Conservation (phyloP, 2,113 vertebrate species). For the Meriones unguiculatus region DNA sequence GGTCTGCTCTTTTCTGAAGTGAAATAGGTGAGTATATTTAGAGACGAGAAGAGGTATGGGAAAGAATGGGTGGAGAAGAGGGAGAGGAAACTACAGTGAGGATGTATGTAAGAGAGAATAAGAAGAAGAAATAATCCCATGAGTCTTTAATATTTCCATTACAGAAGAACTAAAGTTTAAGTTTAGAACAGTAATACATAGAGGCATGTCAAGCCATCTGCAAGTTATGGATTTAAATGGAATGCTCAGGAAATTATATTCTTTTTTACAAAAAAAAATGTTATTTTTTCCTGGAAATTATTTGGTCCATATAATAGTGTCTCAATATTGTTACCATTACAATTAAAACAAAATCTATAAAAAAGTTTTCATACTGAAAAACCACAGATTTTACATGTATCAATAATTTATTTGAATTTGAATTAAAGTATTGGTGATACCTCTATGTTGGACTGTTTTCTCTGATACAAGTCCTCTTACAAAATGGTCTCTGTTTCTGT, state of each 20-base stretch:
- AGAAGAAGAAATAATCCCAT: not conserved
- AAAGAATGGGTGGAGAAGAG: not conserved
- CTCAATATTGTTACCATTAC: not conserved
- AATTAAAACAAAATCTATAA: slow-evolving; percentile 23
- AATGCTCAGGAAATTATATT: not conserved
- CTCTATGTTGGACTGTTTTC: not conserved
- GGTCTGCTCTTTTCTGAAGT: not conserved
- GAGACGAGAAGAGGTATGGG: not conserved
- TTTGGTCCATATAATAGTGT: not conserved
- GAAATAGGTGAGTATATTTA: not conserved
- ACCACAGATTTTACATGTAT: not conserved
- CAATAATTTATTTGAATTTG: slow-evolving; percentile 24
- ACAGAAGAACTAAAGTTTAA: not conserved
- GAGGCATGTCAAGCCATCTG: not conserved
- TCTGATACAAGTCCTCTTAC: not conserved
- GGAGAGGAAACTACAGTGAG: not conserved
- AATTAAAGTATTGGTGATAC: not conserved
- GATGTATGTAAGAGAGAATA: not conserved
- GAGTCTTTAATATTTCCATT: slow-evolving; percentile 52
- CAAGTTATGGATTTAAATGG: slow-evolving; percentile 1
- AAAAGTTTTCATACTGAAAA: slow-evolving; percentile 33
- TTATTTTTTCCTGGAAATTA: not conserved
- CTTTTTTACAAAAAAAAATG: not conserved
- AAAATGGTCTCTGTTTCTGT: not conserved
- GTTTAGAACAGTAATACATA: not conserved